Conservation (phyloP, 1,140 invertebrate genomes). For the Rhopalosiphum maidis region DNA sequence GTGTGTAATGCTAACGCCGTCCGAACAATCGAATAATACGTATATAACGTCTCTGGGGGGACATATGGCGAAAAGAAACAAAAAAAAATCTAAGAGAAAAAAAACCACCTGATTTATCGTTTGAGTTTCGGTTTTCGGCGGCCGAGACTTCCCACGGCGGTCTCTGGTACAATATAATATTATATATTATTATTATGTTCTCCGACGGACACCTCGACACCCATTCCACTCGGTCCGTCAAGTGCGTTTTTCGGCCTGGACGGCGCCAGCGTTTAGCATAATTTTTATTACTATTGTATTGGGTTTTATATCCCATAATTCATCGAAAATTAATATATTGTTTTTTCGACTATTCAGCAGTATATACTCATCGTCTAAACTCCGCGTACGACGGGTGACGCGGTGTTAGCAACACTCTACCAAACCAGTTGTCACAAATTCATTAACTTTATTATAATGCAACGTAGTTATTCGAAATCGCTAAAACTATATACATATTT, state of each 20-base stretch:
- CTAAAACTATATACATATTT: background rate
- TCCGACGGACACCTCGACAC: slow-evolving; percentile 3
- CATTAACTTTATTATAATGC: background rate
- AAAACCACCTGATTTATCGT: slow-evolving; percentile 19
- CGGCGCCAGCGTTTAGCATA: slow-evolving; percentile 49
- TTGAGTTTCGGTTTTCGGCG: background rate
- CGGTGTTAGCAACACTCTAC: background rate
- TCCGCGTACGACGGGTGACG: background rate
- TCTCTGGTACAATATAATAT: background rate
- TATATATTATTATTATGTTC: background rate
- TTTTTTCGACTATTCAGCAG: background rate
- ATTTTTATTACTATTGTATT: slow-evolving; percentile 16
- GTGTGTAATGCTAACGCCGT: background rate
- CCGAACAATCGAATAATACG: background rate
- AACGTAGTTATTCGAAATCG: background rate
- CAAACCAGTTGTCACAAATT: background rate
- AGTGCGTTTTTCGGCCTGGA: background rate
- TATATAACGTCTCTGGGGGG: background rate
- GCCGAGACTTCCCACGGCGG: background rate
- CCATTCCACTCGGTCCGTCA: slow-evolving; percentile 17
- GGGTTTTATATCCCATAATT: background rate
- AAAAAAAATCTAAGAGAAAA: background rate
- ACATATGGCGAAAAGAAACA: slow-evolving; percentile 19
- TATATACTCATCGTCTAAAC: background rate
- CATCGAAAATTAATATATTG: background rate